Evolutionary conservation across 2,797 vertebrate genomes (phyloP).

Genomic region (Clarias platycephalus): DNA sequence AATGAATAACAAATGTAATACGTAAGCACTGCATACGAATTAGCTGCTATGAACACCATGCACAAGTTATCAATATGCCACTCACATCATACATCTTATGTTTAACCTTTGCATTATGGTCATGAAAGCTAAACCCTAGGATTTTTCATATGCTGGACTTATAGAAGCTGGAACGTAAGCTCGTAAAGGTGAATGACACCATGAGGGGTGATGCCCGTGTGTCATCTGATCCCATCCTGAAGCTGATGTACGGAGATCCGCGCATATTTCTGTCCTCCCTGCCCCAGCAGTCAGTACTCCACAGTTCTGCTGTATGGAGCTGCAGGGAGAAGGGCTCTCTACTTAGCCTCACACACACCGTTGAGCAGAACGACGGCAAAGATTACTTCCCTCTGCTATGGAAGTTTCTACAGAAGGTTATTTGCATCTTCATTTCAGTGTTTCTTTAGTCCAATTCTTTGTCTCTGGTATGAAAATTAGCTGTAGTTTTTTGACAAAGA

Average conservation of each 20-base stretch:
- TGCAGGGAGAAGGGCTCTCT: slow-evolving; percentile 81
- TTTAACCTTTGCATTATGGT: background rate
- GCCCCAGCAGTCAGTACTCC: slow-evolving; percentile 72
- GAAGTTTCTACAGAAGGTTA: slow-evolving; percentile 88
- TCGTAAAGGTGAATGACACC: slow-evolving; percentile 71
- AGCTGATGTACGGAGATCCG: slow-evolving; percentile 82
- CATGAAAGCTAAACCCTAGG: background rate
- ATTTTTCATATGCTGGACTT: background rate
- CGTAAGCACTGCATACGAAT: background rate
- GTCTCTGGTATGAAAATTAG: background rate
- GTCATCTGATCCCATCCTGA: slow-evolving; percentile 81
- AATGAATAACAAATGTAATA: background rate
- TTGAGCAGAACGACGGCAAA: slow-evolving; percentile 82
- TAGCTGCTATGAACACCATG: background rate
- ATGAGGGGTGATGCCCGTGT: slow-evolving; percentile 82
- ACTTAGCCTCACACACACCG: slow-evolving; percentile 78
- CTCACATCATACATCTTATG: background rate
- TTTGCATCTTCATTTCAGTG: background rate
- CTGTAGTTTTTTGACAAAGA: background rate
- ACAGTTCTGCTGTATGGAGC: slow-evolving; percentile 85
- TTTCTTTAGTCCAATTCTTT: background rate
- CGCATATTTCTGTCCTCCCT: slow-evolving; percentile 73
- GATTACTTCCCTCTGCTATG: slow-evolving; percentile 83
- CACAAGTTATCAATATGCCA: background rate
- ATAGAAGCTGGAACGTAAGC: slow-evolving; percentile 77